Conservation (phyloP, 2,113 vertebrate species). For the Lathamus discolor region DNA sequence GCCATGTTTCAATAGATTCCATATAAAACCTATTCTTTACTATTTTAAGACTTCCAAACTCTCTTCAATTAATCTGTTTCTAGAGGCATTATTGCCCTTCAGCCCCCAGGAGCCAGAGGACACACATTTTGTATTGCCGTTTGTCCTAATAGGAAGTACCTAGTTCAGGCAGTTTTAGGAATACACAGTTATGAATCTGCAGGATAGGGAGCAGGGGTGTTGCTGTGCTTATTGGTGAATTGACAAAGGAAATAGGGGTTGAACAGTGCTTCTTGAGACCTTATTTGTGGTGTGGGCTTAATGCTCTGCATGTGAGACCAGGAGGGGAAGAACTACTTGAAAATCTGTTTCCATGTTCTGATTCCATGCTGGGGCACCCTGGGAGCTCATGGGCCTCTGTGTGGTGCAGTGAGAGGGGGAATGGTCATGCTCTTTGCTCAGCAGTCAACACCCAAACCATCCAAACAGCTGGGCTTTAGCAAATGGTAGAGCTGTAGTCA, state of each 20-base stretch:
- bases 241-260: not conserved
- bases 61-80: slow-evolving; percentile 36
- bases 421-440: not conserved
- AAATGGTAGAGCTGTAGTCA: not conserved
- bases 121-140: not conserved
- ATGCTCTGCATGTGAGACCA: not conserved
- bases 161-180: not conserved
- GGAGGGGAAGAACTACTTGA: not conserved
- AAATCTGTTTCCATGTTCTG: not conserved
- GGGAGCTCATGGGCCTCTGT: not conserved
- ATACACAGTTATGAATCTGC: not conserved
- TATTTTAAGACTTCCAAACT: slow-evolving; percentile 54
- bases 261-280: not conserved
- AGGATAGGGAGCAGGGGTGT: not conserved
- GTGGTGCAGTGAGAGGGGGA: not conserved
- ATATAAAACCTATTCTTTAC: slow-evolving; percentile 67
- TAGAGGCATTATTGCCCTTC: slow-evolving; percentile 10
- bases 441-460: not conserved
- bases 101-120: slow-evolving; percentile 14
- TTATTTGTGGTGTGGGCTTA: not conserved
- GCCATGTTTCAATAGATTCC: slow-evolving; percentile 72
- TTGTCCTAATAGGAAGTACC: not conserved
- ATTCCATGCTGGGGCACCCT: not conserved
- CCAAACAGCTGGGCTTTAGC: not conserved
- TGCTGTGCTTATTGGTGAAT: not conserved